These are phyloP conservation scores for Paraescarpia echinospica DNA, from an alignment of 1,140 invertebrate genomes.

Conservation along the genomic window DNA sequence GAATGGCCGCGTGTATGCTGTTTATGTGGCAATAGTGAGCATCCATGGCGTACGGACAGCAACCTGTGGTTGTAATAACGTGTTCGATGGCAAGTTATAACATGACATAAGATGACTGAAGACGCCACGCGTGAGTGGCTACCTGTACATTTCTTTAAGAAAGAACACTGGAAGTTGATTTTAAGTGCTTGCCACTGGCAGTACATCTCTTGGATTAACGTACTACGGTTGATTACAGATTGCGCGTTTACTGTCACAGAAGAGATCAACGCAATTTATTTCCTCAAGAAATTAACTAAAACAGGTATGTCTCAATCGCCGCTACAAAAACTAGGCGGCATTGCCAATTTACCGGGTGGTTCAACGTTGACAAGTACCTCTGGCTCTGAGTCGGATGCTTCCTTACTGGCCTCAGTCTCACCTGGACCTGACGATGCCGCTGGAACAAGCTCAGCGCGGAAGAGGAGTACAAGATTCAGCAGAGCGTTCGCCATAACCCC, in stretches of 20 bases:
- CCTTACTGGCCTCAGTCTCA: no score
- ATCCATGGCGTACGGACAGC: neutral
- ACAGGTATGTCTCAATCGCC: neutral
- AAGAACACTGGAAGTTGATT: neutral
- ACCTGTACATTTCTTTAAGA: neutral
- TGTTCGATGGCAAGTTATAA: neutral
- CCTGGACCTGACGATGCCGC: neutral
- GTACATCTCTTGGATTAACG: neutral
- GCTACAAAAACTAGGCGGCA: neutral
- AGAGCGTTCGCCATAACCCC: neutral
- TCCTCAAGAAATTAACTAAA: neutral
- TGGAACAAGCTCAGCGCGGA: neutral
- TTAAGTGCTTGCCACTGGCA: neutral
- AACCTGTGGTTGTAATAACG: neutral
- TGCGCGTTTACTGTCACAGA: neutral
- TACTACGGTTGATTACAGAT: neutral
- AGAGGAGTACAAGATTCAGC: neutral
- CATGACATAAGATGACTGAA: neutral
- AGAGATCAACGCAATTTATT: neutral
- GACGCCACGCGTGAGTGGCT: constrained; percentile 2
- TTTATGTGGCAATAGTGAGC: neutral
- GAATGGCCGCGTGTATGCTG: neutral
- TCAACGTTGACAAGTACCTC: neutral
- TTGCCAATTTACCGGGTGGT: neutral
- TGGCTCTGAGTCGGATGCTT: neutral